Percentiles rank a stretch among this genome's conserved stretches.
These are phyloP conservation scores for Habropoda laboriosa DNA, from an alignment of 1,140 invertebrate genomes.

Conservation along the genomic window DNA sequence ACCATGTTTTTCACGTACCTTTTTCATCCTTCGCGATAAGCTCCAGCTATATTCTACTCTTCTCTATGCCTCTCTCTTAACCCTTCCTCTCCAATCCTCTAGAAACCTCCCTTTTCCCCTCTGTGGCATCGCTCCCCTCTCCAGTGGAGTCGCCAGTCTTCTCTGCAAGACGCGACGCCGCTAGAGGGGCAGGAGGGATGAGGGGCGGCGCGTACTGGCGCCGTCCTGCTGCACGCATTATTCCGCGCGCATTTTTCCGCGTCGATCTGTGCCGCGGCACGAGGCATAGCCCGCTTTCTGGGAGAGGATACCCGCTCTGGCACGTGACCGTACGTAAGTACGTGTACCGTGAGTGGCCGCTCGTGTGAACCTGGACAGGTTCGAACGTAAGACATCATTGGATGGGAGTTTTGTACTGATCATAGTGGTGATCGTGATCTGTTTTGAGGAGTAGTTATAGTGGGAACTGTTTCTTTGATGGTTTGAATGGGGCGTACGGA, in stretches of 20 bases:
- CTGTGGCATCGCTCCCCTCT: background rate
- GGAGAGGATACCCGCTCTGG: conserved; percentile 28
- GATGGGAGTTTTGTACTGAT: too few relatives aligned
- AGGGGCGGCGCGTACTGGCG: conserved; percentile 57
- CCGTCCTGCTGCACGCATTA: conserved; percentile 69
- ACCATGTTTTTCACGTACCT: background rate
- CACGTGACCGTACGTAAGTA: conserved; percentile 15
- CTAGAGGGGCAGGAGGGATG: background rate
- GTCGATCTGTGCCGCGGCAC: conserved; percentile 45
- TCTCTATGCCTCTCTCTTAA: conserved; percentile 19
- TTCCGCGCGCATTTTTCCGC: conserved; percentile 62
- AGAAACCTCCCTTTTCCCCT: background rate
- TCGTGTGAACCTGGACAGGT: conserved; percentile 19
- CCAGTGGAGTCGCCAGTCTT: background rate
- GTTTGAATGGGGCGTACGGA: background rate
- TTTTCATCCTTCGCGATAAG: conserved; percentile 29
- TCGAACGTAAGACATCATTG: background rate
- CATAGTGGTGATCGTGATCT: background rate
- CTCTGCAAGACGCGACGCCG: conserved; percentile 18
- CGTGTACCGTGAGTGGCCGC: background rate
- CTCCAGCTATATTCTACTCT: too few relatives aligned
- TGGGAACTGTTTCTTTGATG: too few relatives aligned
- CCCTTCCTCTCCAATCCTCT: background rate
- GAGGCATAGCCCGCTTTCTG: conserved; percentile 36
- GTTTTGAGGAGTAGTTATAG: too few relatives aligned